Percentiles rank a stretch among this genome's conserved stretches.
These are phyloP conservation scores for Agriopis aurantiaria DNA, from an alignment of 2,888 invertebrate genomes.

Conservation along the genomic window DNA sequence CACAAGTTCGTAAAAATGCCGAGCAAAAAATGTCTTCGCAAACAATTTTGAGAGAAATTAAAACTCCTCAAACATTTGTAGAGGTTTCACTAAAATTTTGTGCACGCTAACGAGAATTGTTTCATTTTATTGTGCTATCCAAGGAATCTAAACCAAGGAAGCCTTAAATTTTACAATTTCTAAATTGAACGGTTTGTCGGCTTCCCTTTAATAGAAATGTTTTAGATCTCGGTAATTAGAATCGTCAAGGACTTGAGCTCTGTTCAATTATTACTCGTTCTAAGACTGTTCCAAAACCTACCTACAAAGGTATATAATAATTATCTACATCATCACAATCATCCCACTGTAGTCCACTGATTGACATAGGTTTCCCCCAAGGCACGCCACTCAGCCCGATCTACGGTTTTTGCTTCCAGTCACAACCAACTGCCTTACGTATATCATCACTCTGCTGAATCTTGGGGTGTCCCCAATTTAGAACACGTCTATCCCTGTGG, in stretches of 20 bases:
- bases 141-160: slow-evolving; percentile 14
- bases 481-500: too few species aligned
- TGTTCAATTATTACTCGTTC: not conserved
- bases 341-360: too few species aligned
- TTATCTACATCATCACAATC: not conserved
- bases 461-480: too few species aligned
- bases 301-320: not conserved
- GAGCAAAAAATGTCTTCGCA: slow-evolving; percentile 14
- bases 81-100: slow-evolving; percentile 22
- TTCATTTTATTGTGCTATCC: slow-evolving; percentile 4
- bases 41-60: slow-evolving; percentile 31
- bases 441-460: too few species aligned
- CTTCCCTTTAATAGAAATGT: slow-evolving; percentile 25
- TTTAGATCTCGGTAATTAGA: slow-evolving; percentile 21
- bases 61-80: slow-evolving; percentile 24
- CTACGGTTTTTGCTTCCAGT: too few species aligned
- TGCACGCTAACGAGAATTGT: slow-evolving; percentile 16
- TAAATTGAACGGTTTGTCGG: slow-evolving; percentile 27
- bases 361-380: too few species aligned
- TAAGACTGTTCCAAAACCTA: not conserved
- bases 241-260: slow-evolving; percentile 9
- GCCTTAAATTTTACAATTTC: slow-evolving; percentile 29
- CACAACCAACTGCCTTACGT: too few species aligned
- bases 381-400: too few species aligned
- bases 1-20: slow-evolving; percentile 24